These are phyloP conservation scores for Campoletis raptor DNA, from an alignment of 2,888 invertebrate genomes.

Conservation along the genomic window DNA sequence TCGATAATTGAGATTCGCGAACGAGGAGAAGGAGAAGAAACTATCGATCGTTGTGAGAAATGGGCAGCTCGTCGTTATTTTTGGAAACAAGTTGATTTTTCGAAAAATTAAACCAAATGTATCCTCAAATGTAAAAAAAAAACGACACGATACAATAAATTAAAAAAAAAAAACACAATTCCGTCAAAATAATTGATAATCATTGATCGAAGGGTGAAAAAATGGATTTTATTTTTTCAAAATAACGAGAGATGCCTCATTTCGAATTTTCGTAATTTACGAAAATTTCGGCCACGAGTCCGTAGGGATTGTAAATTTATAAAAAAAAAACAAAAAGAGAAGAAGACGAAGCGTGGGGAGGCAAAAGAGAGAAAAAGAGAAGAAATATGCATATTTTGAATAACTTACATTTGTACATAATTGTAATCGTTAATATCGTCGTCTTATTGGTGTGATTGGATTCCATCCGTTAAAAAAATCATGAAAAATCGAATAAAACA, in stretches of 20 bases:
- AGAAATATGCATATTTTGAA: constrained; percentile 78
- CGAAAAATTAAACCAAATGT: not conserved
- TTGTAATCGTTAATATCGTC: constrained; percentile 62
- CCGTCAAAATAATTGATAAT: not conserved
- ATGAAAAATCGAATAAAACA: constrained; percentile 8
- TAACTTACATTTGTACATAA: constrained; percentile 80
- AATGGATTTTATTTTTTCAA: constrained; percentile 4
- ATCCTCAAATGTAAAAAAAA: not conserved
- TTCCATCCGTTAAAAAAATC: constrained; percentile 56
- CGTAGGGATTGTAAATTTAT: constrained; percentile 61
- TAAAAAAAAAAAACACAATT: constrained; percentile 2
- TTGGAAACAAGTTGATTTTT: not conserved
- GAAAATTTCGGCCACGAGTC: constrained; percentile 29
- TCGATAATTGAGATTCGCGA: constrained; percentile 22
- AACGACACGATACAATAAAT: not conserved
- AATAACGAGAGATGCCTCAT: constrained; percentile 14
- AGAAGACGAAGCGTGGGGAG: not conserved
- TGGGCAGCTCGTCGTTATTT: constrained; percentile 11
- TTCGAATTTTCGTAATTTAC: not conserved
- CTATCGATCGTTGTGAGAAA: constrained; percentile 25
- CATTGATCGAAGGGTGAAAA: not conserved
- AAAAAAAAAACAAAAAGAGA: constrained; percentile 20
- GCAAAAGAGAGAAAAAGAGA: constrained; percentile 23
- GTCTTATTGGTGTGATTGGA: constrained; percentile 57
- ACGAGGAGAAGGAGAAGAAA: constrained; percentile 17